phyloP scores from a whole-genome alignment of 1,140 invertebrate genomes.

The Neodiprion lecontei region DNA sequence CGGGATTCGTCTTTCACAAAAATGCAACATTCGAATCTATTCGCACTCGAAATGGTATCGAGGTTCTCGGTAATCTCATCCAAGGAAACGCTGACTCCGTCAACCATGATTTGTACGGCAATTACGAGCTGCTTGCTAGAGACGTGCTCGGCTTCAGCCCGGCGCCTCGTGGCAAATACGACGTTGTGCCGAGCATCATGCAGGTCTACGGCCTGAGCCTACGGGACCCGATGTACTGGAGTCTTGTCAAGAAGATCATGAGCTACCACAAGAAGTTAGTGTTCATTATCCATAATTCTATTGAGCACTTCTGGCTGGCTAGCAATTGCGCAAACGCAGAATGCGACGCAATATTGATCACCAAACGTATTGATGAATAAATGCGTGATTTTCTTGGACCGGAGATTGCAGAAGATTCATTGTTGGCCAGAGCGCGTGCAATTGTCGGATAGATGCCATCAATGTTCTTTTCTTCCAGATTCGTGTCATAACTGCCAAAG shows the following conservation, averaged over 20 bases:
- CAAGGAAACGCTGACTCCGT: slow-evolving; percentile 71
- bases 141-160: slow-evolving; percentile 52
- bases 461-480: slow-evolving; percentile 32
- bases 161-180: slow-evolving; percentile 47
- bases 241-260: slow-evolving; percentile 59
- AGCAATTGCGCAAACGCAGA: no score
- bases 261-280: slow-evolving; percentile 57
- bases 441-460: no score
- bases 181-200: slow-evolving; percentile 50
- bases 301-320: background rate
- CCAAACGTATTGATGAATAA: background rate
- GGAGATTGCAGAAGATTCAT: background rate
- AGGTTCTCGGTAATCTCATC: slow-evolving; percentile 72
- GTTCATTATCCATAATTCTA: slow-evolving; percentile 25
- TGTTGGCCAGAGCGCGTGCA: background rate
- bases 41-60: slow-evolving; percentile 38
- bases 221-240: slow-evolving; percentile 63
- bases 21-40: no score
- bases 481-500: slow-evolving; percentile 48
- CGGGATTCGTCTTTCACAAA: no score
- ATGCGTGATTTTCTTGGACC: background rate
- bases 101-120: slow-evolving; percentile 69
- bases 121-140: slow-evolving; percentile 49
- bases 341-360: background rate
- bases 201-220: slow-evolving; percentile 53